These are phyloP conservation scores for Narcine bancroftii DNA, from an alignment of 2,113 vertebrate species.

Conservation along the genomic window DNA sequence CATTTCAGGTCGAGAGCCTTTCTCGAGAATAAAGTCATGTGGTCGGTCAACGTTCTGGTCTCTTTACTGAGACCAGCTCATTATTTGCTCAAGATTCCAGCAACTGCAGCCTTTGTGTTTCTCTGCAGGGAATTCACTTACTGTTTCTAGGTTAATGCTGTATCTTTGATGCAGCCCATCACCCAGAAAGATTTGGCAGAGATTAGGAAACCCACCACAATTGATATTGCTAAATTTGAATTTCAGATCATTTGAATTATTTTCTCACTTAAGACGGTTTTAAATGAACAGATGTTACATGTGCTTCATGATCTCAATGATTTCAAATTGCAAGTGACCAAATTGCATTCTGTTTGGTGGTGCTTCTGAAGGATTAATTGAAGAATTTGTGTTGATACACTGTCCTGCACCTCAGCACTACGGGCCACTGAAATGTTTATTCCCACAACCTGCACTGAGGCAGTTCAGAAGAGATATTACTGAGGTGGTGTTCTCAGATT, in stretches of 20 bases:
- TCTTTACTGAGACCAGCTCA: no score
- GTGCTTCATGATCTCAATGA: background rate
- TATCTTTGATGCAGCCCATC: background rate
- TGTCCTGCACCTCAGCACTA: background rate
- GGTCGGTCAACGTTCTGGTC: no score
- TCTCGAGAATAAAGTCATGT: no score
- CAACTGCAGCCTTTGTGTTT: no score
- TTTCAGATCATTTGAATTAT: background rate
- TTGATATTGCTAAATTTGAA: background rate
- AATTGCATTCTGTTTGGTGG: background rate
- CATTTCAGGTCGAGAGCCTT: no score
- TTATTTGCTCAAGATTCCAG: no score
- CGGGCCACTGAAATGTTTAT: background rate
- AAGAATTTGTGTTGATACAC: background rate
- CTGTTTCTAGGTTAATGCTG: background rate
- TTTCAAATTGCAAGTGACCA: background rate
- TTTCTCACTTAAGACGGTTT: background rate
- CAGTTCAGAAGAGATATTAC: background rate
- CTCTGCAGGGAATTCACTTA: no score
- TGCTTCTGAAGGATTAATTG: background rate
- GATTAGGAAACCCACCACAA: background rate
- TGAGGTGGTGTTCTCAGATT: background rate
- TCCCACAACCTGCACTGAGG: background rate
- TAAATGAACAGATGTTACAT: background rate
- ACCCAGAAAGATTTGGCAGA: background rate